Conservation (phyloP, 2,113 vertebrate genomes). For the Eubucco bourcierii region DNA sequence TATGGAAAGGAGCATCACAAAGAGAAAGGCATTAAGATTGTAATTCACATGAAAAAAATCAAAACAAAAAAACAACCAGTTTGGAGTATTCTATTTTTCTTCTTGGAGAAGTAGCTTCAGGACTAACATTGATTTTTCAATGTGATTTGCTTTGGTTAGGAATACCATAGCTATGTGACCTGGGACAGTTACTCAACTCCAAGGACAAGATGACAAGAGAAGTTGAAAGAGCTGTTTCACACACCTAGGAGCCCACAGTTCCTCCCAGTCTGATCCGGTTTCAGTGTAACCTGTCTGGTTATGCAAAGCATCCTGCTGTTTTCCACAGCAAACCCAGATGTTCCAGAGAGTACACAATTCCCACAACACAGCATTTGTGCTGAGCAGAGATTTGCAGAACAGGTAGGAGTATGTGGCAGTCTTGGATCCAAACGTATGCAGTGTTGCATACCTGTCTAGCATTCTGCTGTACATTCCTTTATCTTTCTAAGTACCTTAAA, state of each 20-base stretch:
- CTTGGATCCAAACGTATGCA: not conserved
- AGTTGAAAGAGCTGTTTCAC: not conserved
- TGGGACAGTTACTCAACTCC: not conserved
- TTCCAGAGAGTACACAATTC: not conserved
- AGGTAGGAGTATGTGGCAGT: not conserved
- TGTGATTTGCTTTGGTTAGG: not conserved
- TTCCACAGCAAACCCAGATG: constrained; percentile 9
- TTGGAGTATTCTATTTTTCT: not conserved
- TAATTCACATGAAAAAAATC: not conserved
- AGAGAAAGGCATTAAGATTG: not conserved
- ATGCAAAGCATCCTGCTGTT: not conserved
- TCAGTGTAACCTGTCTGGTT: constrained; percentile 2
- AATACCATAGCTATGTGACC: not conserved
- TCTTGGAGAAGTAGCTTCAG: not conserved
- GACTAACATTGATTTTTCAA: not conserved
- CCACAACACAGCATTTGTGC: not conserved
- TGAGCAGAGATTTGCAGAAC: not conserved
- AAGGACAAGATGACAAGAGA: not conserved
- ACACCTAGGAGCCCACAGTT: not conserved
- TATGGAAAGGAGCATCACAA: not conserved
- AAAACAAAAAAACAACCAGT: too few species aligned
- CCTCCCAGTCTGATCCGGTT: not conserved
- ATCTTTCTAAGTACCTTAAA: not conserved
- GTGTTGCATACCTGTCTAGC: not conserved
- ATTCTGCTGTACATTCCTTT: not conserved